Conservation (phyloP, 1,140 invertebrate species). For the Penaeus vannamei region DNA sequence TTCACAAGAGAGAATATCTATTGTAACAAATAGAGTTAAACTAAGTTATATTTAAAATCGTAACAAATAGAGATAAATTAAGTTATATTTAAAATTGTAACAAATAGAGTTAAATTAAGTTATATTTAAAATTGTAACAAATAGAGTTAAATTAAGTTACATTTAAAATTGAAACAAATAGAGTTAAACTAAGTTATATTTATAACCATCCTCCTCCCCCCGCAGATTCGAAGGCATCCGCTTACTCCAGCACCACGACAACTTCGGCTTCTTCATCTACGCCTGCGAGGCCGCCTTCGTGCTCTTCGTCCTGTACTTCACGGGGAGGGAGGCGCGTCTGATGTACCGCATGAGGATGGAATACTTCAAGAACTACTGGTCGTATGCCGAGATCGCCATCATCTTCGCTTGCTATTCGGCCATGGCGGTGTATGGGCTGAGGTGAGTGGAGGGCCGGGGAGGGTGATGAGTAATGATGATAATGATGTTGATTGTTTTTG, state of each 20-base stretch:
- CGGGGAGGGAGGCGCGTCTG: constrained; percentile 71
- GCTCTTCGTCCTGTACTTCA: constrained; percentile 74
- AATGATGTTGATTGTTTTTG: too few relatives aligned
- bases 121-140: too few relatives aligned
- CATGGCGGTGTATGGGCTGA: constrained; percentile 72
- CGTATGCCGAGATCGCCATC: constrained; percentile 72
- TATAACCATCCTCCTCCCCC: background rate
- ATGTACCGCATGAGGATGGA: constrained; percentile 68
- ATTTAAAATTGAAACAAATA: too few relatives aligned
- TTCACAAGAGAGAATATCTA: too few relatives aligned
- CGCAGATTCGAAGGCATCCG: constrained; percentile 68
- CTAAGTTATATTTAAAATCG: too few relatives aligned
- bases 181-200: too few relatives aligned
- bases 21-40: too few relatives aligned
- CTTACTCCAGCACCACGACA: constrained; percentile 71
- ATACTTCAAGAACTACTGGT: constrained; percentile 74
- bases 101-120: too few relatives aligned
- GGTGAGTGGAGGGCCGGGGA: constrained; percentile 37
- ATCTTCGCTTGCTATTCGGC: constrained; percentile 71
- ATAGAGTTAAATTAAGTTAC: too few relatives aligned
- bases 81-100: too few relatives aligned
- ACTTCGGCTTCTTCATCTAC: constrained; percentile 70
- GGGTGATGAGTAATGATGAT: too few relatives aligned
- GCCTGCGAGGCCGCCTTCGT: constrained; percentile 72
- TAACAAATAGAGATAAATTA: too few relatives aligned